Evolutionary conservation across 2,888 invertebrate genomes (phyloP).

Genomic region (Nomada ferruginata): DNA sequence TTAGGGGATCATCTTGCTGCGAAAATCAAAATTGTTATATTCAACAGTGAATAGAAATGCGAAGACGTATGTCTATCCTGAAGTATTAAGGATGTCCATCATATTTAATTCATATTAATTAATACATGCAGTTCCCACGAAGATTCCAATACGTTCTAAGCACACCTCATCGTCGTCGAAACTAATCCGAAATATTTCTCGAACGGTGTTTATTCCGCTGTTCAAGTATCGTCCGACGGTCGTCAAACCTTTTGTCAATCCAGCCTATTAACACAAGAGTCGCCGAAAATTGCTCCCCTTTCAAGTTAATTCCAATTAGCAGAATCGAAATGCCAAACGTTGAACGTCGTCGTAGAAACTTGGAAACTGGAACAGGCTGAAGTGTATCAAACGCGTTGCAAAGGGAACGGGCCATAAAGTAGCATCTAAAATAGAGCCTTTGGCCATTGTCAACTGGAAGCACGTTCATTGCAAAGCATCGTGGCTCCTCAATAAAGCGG

Average conservation of each 20-base stretch:
- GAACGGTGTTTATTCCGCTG: too few species aligned
- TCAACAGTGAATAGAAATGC: too few species aligned
- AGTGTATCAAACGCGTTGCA: not conserved
- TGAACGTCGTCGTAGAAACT: not conserved
- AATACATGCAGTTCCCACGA: too few species aligned
- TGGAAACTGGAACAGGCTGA: not conserved
- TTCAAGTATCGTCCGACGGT: not conserved
- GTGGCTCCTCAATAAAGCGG: constrained; percentile 42
- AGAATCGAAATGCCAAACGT: not conserved
- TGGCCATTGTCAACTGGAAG: constrained; percentile 40
- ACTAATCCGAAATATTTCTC: too few species aligned
- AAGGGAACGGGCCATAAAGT: constrained; percentile 7
- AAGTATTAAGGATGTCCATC: too few species aligned
- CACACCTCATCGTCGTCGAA: too few species aligned
- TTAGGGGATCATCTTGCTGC: too few species aligned
- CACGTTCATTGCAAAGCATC: constrained; percentile 45
- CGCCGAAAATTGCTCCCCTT: not conserved
- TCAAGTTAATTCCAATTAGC: constrained; percentile 15
- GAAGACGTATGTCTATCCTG: too few species aligned
- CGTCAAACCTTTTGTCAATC: not conserved
- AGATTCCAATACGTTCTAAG: too few species aligned
- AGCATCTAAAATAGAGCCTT: constrained; percentile 24
- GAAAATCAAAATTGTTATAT: too few species aligned
- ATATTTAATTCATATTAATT: too few species aligned
- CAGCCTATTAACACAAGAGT: not conserved